Conservation (phyloP, 2,113 vertebrate species). For the Meriones unguiculatus region DNA sequence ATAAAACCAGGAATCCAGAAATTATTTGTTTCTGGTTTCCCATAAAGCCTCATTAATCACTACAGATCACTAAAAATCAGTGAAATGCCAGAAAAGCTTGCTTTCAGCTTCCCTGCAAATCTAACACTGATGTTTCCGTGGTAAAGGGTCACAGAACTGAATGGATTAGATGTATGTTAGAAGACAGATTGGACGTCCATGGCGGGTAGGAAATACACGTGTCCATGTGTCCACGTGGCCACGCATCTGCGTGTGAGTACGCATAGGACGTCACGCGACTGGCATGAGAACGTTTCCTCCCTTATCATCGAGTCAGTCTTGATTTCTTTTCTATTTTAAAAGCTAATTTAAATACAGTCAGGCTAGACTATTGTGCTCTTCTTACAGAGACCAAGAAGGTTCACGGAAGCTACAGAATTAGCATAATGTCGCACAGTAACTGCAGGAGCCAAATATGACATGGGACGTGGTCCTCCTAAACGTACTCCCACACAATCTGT, state of each 20-base stretch:
- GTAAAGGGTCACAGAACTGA: constrained; percentile 40
- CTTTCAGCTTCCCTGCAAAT: constrained; percentile 46
- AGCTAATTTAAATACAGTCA: neutral
- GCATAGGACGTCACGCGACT: neutral
- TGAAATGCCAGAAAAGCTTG: constrained; percentile 65
- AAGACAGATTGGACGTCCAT: constrained; percentile 29
- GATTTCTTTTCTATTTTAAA: constrained; percentile 16
- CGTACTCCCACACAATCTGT: neutral
- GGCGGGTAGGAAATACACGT: neutral
- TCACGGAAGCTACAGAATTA: neutral
- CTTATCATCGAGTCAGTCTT: neutral
- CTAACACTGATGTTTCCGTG: neutral
- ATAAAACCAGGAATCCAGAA: constrained; percentile 66
- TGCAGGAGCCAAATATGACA: neutral
- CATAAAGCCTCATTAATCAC: constrained; percentile 75
- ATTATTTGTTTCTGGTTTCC: constrained; percentile 71
- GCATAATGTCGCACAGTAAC: neutral
- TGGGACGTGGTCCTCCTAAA: neutral
- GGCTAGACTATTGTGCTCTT: neutral
- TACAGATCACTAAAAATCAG: constrained; percentile 62
- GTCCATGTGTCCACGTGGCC: neutral
- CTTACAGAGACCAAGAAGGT: constrained; percentile 6
- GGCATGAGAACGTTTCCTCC: constrained; percentile 1
- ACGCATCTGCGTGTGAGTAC: no score
- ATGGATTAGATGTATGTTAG: neutral